A percentile compares a stretch with the other conserved stretches of the same genome.
phyloP scores from a whole-genome alignment of 2,888 invertebrate species.

The Drosophila emarginata region DNA sequence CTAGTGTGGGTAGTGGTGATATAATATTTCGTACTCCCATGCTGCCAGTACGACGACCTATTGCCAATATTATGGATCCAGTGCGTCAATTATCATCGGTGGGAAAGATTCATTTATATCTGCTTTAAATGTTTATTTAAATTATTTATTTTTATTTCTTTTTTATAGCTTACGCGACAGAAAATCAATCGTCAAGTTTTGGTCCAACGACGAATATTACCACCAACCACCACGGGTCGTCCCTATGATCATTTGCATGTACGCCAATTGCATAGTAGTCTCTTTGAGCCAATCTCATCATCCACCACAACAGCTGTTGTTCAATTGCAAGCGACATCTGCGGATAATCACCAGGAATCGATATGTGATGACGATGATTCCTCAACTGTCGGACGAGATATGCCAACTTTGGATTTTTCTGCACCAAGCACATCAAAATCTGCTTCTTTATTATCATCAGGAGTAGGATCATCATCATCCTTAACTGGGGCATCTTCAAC shows the following conservation, averaged over 20 bases:
- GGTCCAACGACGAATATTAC: constrained; percentile 86
- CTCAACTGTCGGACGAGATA: constrained; percentile 31
- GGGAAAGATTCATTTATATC: constrained; percentile 19
- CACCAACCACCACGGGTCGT: constrained; percentile 83
- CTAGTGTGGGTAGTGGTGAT: constrained; percentile 29
- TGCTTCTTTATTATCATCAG: background rate
- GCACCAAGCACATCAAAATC: background rate
- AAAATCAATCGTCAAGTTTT: constrained; percentile 85
- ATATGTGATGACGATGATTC: background rate
- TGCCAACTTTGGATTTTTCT: constrained; percentile 55
- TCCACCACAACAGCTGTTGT: background rate
- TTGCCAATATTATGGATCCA: constrained; percentile 76
- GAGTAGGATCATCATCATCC: constrained; percentile 9
- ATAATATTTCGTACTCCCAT: constrained; percentile 59
- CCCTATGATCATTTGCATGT: constrained; percentile 72
- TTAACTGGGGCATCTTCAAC: background rate
- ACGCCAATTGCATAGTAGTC: constrained; percentile 69
- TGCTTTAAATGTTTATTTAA: no score
- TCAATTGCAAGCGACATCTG: background rate
- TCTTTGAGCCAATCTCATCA: constrained; percentile 55
- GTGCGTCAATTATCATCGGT: constrained; percentile 77
- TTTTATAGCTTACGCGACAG: constrained; percentile 72
- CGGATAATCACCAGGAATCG: background rate
- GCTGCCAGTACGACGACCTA: constrained; percentile 75
- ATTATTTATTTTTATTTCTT: background rate